Conservation (phyloP, 2,797 vertebrate genomes). For the Phalloptychus januarius region DNA sequence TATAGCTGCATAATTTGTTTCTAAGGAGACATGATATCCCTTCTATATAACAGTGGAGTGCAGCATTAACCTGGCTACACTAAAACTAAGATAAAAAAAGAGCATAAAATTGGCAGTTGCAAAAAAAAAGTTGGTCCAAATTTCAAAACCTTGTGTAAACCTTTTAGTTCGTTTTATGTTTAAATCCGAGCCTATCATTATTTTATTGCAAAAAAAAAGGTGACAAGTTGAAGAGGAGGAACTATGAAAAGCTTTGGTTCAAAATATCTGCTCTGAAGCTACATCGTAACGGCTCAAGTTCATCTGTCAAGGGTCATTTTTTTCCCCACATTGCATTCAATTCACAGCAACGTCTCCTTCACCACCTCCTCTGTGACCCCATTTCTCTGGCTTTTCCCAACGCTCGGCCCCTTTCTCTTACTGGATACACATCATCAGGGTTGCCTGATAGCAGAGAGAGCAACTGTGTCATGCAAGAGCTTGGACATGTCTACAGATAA, state of each 20-base stretch:
- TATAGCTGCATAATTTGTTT: slow-evolving; percentile 33
- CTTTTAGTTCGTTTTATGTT: neutral
- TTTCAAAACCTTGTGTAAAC: slow-evolving; percentile 10
- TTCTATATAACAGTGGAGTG: slow-evolving; percentile 9
- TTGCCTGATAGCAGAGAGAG: slow-evolving; percentile 8
- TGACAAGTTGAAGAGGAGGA: neutral
- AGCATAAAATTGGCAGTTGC: slow-evolving; percentile 1
- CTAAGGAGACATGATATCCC: slow-evolving; percentile 29
- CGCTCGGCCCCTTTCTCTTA: neutral
- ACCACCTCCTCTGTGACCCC: slow-evolving; percentile 26
- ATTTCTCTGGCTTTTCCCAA: slow-evolving; percentile 7
- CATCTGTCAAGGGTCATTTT: slow-evolving; percentile 17
- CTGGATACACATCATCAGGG: slow-evolving; percentile 16
- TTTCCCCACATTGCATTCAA: slow-evolving; percentile 9
- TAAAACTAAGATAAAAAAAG: neutral
- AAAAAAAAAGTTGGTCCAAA: slow-evolving; percentile 1
- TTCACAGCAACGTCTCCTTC: slow-evolving; percentile 27
- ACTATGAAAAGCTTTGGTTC: slow-evolving; percentile 10
- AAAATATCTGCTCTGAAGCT: slow-evolving; percentile 17
- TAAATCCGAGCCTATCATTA: slow-evolving; percentile 20
- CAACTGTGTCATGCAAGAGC: neutral
- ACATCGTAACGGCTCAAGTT: slow-evolving; percentile 15
- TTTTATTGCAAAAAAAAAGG: slow-evolving; percentile 10
- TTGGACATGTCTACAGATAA: neutral
- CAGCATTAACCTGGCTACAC: slow-evolving; percentile 8